Base-by-base conservation (phyloP, 2,888 invertebrate genomes). In the Pseudoips prasinana region DNA sequence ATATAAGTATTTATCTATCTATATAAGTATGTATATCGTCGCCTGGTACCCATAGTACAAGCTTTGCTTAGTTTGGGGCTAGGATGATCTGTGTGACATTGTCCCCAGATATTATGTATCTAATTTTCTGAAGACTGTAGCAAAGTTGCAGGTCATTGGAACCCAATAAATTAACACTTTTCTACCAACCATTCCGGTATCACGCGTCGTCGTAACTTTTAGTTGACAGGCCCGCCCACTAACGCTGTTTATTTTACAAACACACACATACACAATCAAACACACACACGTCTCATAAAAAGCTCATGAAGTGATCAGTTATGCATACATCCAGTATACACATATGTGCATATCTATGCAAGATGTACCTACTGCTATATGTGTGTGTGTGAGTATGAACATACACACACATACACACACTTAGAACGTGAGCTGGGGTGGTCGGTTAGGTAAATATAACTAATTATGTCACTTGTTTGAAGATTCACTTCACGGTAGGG, bases 221-320 rank as follows among this genome's bases (percentile, higher is more conserved):
- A 46, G 59, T 50, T 50, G 58, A 58, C 58, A 58, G 32, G 50
- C 32, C 50, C 59, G 42, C 59, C 50, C 47, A 59, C 58, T 39
- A 34, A 33, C 22, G 8, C 10, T 44, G 56, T 45, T 47, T 49
- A 39, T 38, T 29, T 27, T 39, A 37, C 31, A 31, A 25, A 43
- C 33, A 29, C 34, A 29, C 26, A 29, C 19, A 39, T 30, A 31
- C 18, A 35, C 24, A 20, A 8, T 22, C 24, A 35, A 18, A 19
- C 22, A 25, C 19, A 6, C 7, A 8, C 10, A 7, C 8, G 3
- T 7, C 18, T 18, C 18, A 18, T 18, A 18, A 18, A 18, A 18
- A 18, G 5, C 14, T 20, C 20, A 20, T 20, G 20, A 7, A 2
- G n/a, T 5, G 3, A 5, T n/a, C 14, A 14, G 14, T 14, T 14